Base-by-base conservation (phyloP, 23 tunicate species). In the Aplidium turbinatum region DNA sequence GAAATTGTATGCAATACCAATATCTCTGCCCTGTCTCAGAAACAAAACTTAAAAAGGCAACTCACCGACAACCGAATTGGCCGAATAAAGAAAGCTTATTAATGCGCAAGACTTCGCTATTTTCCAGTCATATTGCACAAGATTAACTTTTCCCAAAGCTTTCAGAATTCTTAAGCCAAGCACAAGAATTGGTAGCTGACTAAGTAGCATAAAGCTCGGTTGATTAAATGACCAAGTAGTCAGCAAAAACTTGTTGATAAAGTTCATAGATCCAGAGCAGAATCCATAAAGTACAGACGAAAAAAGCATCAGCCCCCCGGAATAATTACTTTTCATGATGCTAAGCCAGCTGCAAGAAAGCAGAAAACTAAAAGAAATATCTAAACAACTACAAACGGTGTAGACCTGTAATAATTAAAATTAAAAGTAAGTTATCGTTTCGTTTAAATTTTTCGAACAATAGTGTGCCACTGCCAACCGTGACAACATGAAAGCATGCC, bases 261-360 rank as follows among this genome's bases (percentile, higher is more conserved):
- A 89, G 81, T 89, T 89, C 96, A 89, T 89, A 24, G 96, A 89
- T 3, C 90, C 85, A 21, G 96, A 89, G 70, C 96, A 89, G 23
- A 85, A 21, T 51, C 96, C 96, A 68, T 89, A 78, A n/a, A 89
- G 69, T 4, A 83, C 45, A 5, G 90, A 76, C 1, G 88, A 72
- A 52, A 79, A 79, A 2, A 86, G 5, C 70, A 58, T 60, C n/a
- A n/a, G n/a, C n/a, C n/a, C n/a, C n/a, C n/a, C n/a, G n/a, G n/a
- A n/a, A n/a, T n/a, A n/a, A n/a, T n/a, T n/a, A n/a, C n/a, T n/a
- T n/a, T n/a, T n/a, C n/a, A n/a, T n/a, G n/a, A n/a, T n/a, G n/a
- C n/a, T n/a, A n/a, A n/a, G n/a, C n/a, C n/a, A n/a, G n/a, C n/a
- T n/a, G n/a, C n/a, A n/a, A n/a, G n/a, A n/a, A n/a, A n/a, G n/a